phyloP scores from a whole-genome alignment of 2,797 vertebrate genomes.

The Typhlichthys eigenmanni region DNA sequence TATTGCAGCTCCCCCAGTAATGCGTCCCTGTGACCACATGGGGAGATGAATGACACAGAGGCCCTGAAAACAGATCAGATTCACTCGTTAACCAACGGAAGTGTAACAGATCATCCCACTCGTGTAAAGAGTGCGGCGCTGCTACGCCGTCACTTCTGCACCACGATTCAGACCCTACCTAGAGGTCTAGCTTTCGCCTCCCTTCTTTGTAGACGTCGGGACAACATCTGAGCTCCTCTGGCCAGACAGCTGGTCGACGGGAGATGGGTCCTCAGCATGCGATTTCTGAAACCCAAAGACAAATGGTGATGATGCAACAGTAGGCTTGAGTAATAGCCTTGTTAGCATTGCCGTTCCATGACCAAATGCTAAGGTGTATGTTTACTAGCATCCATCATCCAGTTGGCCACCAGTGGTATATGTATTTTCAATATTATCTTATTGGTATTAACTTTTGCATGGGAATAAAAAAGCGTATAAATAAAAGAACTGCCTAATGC shows the following conservation, averaged over 20 bases:
- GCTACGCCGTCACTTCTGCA: not conserved
- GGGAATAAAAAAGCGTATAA: too few species aligned
- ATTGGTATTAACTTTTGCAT: too few species aligned
- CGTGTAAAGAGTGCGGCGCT: not conserved
- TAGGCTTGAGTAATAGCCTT: not conserved
- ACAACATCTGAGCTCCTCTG: slow-evolving; percentile 70
- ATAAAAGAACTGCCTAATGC: too few species aligned
- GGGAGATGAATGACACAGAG: slow-evolving; percentile 29
- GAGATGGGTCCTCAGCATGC: slow-evolving; percentile 51
- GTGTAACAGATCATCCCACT: not conserved
- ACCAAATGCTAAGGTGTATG: too few species aligned
- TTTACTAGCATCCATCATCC: too few species aligned
- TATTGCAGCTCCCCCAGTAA: slow-evolving; percentile 54
- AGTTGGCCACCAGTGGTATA: too few species aligned
- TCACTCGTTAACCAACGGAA: not conserved
- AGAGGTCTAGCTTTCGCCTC: slow-evolving; percentile 69
- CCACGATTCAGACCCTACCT: slow-evolving; percentile 24
- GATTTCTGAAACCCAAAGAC: slow-evolving; percentile 62
- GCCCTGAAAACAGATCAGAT: slow-evolving; percentile 56
- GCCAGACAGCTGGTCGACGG: slow-evolving; percentile 39
- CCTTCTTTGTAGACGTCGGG: slow-evolving; percentile 58
- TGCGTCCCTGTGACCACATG: slow-evolving; percentile 27
- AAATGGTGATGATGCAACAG: not conserved
- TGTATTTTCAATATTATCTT: too few species aligned
- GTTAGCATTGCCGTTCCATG: too few species aligned